Evolutionary conservation across 1,140 invertebrate genomes (phyloP), one percentile per base, ranked within the genome.

Genomic region (Melanaphis sacchari): DNA sequence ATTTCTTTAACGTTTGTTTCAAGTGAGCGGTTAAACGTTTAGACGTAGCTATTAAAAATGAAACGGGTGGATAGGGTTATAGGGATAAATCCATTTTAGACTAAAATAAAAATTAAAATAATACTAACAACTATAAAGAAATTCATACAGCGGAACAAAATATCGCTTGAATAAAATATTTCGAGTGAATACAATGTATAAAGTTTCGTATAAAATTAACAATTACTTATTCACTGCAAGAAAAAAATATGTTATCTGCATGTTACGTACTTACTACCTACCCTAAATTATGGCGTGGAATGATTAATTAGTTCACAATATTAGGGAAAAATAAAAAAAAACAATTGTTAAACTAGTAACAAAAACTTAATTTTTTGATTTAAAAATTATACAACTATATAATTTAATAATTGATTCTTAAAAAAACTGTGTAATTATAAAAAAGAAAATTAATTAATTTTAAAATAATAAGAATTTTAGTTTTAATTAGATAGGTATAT

Each of bases 21-120:
- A 59, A 90, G 52, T 38, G 22, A 89, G 8, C 22, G 40, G 89
- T 66, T 59, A 90, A 66, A 90, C 38, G 88, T 90, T 59, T 54
- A 24, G 4, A 90, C 49, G 52, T 90, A 59, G 49, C 38, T 36
- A 90, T 41, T 59, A 40, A 40, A 54, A 40, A 90, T 40, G 24
- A 31, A 90, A 40, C 52, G n/a, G 87, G 43, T 8, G 87, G 1
- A 49, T 88, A 85, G 9, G 31, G 21, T n/a, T n/a, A 3, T 43
- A 43, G 26, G 84, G 84, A 85, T 6, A 43, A 85, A n/a, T 5
- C 3, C 15, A 26, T 85, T 43, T 31, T 85, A 0, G 46, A n/a
- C 26, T 31, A 43, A 85, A 85, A 41, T 38, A 82, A 82, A 82
- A 82, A 26, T 31, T 59, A 31, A 22, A 22, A n/a, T n/a, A n/a